A percentile compares a stretch with the other conserved stretches of the same genome.
These are phyloP conservation scores for Apamea crenata DNA, from an alignment of 2,888 invertebrate genomes.

Conservation along the genomic window DNA sequence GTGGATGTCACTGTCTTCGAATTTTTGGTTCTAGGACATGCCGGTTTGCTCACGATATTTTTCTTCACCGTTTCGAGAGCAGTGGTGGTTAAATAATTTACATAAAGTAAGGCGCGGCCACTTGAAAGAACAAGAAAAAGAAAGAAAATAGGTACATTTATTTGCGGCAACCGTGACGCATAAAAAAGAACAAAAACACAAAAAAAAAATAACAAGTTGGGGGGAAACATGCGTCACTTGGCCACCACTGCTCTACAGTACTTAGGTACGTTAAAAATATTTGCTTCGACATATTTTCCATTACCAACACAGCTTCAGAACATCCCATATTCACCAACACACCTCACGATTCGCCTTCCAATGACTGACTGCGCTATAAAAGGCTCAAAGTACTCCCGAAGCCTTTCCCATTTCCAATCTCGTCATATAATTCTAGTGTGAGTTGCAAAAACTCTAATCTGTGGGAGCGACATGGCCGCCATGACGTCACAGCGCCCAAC, in stretches of 20 bases:
- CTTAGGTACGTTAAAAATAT: not conserved
- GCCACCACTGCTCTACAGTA: not conserved
- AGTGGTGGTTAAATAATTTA: not conserved
- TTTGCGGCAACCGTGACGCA: too few relatives aligned
- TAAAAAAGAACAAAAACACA: too few relatives aligned
- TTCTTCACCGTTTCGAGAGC: not conserved
- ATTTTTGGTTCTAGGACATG: too few relatives aligned
- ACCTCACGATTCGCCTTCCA: not conserved
- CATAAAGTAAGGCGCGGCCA: not conserved
- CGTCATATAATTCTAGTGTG: constrained; percentile 12
- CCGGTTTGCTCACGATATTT: not conserved
- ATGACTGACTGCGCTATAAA: not conserved
- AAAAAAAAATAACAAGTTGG: too few relatives aligned
- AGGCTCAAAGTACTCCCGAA: not conserved
- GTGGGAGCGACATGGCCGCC: constrained; percentile 35
- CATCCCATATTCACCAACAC: not conserved
- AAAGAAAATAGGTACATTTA: too few relatives aligned
- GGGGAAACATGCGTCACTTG: too few relatives aligned
- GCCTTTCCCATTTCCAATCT: constrained; percentile 29
- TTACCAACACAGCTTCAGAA: not conserved
- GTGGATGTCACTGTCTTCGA: too few relatives aligned
- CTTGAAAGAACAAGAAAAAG: too few relatives aligned
- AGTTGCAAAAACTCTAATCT: constrained; percentile 56
- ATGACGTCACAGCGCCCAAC: constrained; percentile 59
- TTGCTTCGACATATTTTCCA: not conserved